These are phyloP conservation scores for Ascaphus truei DNA, from an alignment of 2,113 vertebrate genomes.

Conservation along the genomic window DNA sequence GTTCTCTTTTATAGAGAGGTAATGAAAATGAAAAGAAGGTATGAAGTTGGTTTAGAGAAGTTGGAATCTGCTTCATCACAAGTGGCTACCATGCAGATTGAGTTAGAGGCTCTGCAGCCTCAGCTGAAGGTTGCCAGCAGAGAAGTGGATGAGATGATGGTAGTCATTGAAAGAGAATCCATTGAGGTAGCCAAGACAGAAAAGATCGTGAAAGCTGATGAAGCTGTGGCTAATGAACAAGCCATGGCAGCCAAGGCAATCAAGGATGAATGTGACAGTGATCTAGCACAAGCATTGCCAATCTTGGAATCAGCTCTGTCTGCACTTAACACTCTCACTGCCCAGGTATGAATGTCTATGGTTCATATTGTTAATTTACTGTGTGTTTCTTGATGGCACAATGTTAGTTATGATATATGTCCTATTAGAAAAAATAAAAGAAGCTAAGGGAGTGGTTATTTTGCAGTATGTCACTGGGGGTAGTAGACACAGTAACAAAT, in stretches of 20 bases:
- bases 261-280: conserved; percentile 87
- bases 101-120: conserved; percentile 83
- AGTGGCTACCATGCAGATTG: conserved; percentile 77
- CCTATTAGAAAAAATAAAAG: no score
- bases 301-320: conserved; percentile 75
- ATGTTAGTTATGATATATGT: no score
- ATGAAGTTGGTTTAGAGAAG: conserved; percentile 84
- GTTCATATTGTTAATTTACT: no score
- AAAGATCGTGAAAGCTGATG: conserved; percentile 80
- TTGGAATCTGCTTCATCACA: conserved; percentile 77
- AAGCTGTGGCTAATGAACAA: conserved; percentile 77
- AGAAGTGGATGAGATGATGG: conserved; percentile 82
- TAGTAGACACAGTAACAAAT: no score
- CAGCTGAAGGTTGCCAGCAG: conserved; percentile 76
- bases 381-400: no score
- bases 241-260: conserved; percentile 85
- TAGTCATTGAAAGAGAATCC: conserved; percentile 78
- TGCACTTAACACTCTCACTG: conserved; percentile 79
- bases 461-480: no score
- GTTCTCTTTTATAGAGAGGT: conserved; percentile 66
- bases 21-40: conserved; percentile 77
- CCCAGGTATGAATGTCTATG: conserved; percentile 63
- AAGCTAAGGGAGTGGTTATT: no score
- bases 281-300: conserved; percentile 78
- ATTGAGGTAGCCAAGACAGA: conserved; percentile 81